A percentile compares a stretch with the other conserved stretches of the same genome.
phyloP scores from a whole-genome alignment of 2,888 invertebrate genomes.

The Cryptocheilus praepositus region DNA sequence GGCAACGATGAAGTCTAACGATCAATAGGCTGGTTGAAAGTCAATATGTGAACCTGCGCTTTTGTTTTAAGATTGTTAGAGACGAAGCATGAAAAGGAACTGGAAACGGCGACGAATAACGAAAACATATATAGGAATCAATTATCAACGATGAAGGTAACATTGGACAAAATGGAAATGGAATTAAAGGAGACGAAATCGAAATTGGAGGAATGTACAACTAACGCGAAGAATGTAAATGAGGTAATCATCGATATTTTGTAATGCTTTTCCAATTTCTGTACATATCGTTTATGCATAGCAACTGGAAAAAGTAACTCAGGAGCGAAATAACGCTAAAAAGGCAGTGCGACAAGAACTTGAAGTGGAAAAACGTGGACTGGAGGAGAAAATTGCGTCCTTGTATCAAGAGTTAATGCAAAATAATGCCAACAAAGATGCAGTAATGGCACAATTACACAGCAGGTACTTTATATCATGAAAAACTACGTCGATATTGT shows the following conservation, averaged over 20 bases:
- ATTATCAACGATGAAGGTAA: conserved; percentile 81
- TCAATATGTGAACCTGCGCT: neutral
- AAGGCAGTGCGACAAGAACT: conserved; percentile 81
- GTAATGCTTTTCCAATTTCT: too few relatives aligned
- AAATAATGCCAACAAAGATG: conserved; percentile 80
- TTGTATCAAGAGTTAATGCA: conserved; percentile 77
- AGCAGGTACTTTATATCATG: conserved; percentile 79
- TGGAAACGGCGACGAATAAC: conserved; percentile 81
- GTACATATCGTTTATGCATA: conserved; percentile 43
- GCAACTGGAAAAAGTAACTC: conserved; percentile 76
- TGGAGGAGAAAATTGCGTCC: conserved; percentile 77
- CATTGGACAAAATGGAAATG: conserved; percentile 82
- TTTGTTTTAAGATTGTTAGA: conserved; percentile 79
- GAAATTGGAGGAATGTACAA: conserved; percentile 81
- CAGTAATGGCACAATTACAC: conserved; percentile 87
- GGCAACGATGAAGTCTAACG: neutral
- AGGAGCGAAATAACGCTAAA: conserved; percentile 78
- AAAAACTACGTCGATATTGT: neutral
- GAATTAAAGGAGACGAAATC: conserved; percentile 78
- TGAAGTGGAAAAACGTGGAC: conserved; percentile 78
- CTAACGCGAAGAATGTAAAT: conserved; percentile 80
- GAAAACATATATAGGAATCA: conserved; percentile 82
- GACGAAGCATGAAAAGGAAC: conserved; percentile 85
- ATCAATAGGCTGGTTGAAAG: neutral
- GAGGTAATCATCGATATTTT: conserved; percentile 76